Conservation (phyloP, 2,888 invertebrate species). For the Clunio marinus region DNA sequence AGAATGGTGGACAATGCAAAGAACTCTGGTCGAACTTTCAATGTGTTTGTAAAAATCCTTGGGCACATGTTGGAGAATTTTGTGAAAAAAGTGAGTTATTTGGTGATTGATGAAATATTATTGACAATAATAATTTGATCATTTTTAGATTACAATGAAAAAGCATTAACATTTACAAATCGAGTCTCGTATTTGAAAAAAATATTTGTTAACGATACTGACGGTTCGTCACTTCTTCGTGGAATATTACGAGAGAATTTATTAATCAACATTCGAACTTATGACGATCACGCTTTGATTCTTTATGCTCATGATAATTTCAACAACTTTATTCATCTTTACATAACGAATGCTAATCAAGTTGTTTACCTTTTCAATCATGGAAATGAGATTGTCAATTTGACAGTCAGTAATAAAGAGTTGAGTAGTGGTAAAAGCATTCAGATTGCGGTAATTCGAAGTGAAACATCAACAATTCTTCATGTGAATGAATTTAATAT, state of each 20-base stretch:
- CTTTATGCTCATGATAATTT: conserved; percentile 88
- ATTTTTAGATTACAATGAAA: conserved; percentile 77
- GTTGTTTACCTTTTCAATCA: conserved; percentile 82
- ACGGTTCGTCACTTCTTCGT: conserved; percentile 56
- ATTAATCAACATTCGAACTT: conserved; percentile 84
- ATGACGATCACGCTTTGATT: conserved; percentile 74
- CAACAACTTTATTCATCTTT: conserved; percentile 88
- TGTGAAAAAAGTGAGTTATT: conserved; percentile 80
- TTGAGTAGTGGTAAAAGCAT: conserved; percentile 78
- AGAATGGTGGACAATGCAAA: conserved; percentile 84
- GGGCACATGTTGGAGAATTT: conserved; percentile 85
- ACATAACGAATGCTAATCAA: conserved; percentile 72
- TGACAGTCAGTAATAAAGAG: conserved; percentile 69
- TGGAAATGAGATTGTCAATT: conserved; percentile 71
- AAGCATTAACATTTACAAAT: conserved; percentile 82
- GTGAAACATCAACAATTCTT: conserved; percentile 66
- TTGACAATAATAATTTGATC: conserved; percentile 14
- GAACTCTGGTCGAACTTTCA: conserved; percentile 90
- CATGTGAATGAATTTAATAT: conserved; percentile 75
- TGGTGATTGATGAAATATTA: conserved; percentile 8
- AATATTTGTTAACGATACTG: conserved; percentile 59
- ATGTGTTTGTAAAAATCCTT: conserved; percentile 86
- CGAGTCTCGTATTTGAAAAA: conserved; percentile 74
- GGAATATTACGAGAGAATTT: conserved; percentile 74
- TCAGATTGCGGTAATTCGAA: conserved; percentile 80